Percentiles rank a stretch among this genome's conserved stretches.
Conservation (phyloP, 2,888 invertebrate species). For the Rhopalosiphum nymphaeae region DNA sequence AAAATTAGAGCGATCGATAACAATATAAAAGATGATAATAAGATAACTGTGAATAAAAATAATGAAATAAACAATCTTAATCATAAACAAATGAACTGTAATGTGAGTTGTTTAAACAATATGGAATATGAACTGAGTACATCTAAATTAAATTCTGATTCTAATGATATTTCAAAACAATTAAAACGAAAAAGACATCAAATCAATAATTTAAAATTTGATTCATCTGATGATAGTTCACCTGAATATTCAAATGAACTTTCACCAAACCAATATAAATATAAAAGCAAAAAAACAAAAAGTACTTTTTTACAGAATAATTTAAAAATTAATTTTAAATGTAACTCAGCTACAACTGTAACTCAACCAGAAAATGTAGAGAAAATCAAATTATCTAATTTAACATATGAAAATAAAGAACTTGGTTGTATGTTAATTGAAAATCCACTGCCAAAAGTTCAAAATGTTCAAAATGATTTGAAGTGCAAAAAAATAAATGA, state of each 20-base stretch:
- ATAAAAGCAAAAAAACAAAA: background rate
- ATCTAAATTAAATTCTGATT: background rate
- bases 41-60: background rate
- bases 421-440: background rate
- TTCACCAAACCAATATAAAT: background rate
- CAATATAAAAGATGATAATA: background rate
- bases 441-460: background rate
- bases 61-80: background rate
- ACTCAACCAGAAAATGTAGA: background rate
- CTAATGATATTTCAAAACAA: background rate
- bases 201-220: background rate
- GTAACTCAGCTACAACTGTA: background rate
- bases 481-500: background rate
- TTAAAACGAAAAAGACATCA: background rate
- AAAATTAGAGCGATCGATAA: background rate
- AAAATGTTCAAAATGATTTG: background rate
- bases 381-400: background rate
- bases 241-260: background rate
- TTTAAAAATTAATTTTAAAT: background rate
- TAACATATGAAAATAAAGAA: background rate
- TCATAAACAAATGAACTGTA: background rate
- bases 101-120: background rate
- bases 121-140: background rate
- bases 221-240: constrained; percentile 27
- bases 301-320: background rate